These are phyloP conservation scores for Pocillopora meandrina DNA, from an alignment of 92 coral and sea anemone species.

Conservation along the genomic window DNA sequence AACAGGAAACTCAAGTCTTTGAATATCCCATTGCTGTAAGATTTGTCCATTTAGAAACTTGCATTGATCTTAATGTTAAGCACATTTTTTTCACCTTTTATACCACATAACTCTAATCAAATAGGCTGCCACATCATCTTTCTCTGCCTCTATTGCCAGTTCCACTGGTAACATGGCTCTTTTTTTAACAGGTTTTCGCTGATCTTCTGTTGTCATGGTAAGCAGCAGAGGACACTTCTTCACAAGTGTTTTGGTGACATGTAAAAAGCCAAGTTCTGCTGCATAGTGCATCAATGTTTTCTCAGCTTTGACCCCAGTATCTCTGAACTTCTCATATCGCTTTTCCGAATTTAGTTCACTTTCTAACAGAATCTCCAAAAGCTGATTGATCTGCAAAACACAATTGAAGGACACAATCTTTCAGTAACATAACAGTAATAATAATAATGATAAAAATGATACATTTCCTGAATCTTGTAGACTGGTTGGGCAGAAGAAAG, in stretches of 20 bases:
- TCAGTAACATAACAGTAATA: no score
- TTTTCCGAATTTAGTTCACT: constrained; percentile 45
- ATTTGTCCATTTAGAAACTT: no score
- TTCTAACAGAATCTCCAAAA: constrained; percentile 64
- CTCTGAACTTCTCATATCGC: constrained; percentile 77
- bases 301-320: constrained; percentile 53
- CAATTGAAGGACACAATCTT: not conserved
- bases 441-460: no score
- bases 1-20: no score
- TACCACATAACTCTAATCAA: constrained; percentile 74
- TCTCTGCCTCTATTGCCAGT: constrained; percentile 62
- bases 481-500: no score
- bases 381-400: constrained; percentile 59
- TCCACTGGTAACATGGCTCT: constrained; percentile 77
- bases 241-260: constrained; percentile 69
- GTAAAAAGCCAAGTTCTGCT: constrained; percentile 42
- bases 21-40: no score
- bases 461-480: no score
- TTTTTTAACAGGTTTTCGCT: constrained; percentile 62
- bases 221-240: constrained; percentile 77
- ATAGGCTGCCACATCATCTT: constrained; percentile 80
- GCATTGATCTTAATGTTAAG: no score
- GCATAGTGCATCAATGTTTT: constrained; percentile 60
- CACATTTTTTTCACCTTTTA: constrained; percentile 21
- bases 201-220: constrained; percentile 74